Percentiles rank a stretch among this genome's conserved stretches.
These are phyloP conservation scores for Chloroceryle inda DNA, from an alignment of 2,797 vertebrate species.

Conservation along the genomic window DNA sequence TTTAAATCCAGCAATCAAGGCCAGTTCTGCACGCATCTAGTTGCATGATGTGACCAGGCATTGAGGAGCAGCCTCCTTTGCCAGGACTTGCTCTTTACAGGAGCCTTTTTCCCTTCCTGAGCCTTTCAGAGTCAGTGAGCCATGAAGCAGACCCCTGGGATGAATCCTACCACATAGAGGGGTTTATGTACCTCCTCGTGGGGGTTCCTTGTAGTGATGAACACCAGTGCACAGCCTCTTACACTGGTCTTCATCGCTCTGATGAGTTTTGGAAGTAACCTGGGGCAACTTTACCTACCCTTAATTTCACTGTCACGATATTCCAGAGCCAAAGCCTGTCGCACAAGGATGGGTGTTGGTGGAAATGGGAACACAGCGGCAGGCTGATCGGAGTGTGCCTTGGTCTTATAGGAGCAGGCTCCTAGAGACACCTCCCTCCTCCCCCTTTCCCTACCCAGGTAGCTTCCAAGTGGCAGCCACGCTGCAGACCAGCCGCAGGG, in stretches of 20 bases:
- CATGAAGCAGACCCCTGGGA: background rate
- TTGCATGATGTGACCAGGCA: background rate
- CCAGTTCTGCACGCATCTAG: background rate
- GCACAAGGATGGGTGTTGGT: background rate
- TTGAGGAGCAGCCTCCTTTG: background rate
- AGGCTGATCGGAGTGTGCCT: background rate
- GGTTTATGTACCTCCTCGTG: background rate
- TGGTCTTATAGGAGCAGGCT: background rate
- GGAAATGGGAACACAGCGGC: background rate
- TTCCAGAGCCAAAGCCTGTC: background rate
- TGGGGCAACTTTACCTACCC: fast-evolving
- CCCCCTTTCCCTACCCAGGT: background rate
- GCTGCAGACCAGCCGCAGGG: background rate
- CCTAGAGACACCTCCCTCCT: background rate
- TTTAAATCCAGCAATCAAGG: background rate
- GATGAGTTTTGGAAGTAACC: background rate
- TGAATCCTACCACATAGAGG: background rate
- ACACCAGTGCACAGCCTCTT: background rate
- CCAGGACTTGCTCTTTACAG: background rate
- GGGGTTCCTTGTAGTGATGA: too few relatives aligned
- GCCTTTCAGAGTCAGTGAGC: background rate
- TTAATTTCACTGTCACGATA: fast-evolving
- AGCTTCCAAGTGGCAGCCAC: background rate
- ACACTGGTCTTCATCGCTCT: background rate
- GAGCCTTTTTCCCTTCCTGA: background rate